phyloP scores from a whole-genome alignment of 2,113 vertebrate species.

The Rousettus leschenaultii region DNA sequence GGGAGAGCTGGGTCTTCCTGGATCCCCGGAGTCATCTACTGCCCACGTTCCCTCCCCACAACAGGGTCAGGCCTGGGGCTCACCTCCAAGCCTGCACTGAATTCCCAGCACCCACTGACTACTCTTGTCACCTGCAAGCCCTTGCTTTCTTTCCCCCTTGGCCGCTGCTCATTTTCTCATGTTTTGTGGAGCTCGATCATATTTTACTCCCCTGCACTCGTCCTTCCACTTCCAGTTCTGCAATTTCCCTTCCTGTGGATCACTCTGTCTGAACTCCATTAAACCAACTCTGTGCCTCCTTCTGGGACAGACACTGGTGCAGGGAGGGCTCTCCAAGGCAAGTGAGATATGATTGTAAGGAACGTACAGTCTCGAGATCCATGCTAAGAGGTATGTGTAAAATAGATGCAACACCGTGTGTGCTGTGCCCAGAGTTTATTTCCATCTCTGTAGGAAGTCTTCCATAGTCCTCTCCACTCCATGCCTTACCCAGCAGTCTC shows the following conservation, averaged over 20 bases:
- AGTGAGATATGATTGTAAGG: background rate
- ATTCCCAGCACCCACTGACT: background rate
- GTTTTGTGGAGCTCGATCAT: background rate
- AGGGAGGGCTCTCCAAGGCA: background rate
- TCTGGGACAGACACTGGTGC: too few relatives aligned
- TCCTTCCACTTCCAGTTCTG: background rate
- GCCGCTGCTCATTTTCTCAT: background rate
- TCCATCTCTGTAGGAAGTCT: background rate
- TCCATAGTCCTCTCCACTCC: background rate
- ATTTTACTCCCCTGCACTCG: too few relatives aligned
- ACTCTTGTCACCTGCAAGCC: background rate
- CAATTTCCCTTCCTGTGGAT: fast-evolving
- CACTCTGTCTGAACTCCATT: background rate
- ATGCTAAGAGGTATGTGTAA: background rate
- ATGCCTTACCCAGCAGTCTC: background rate
- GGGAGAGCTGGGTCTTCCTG: background rate
- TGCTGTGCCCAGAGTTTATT: background rate
- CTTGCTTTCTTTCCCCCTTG: background rate
- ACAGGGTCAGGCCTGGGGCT: background rate
- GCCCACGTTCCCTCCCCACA: fast-evolving
- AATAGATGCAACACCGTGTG: background rate
- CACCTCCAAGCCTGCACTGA: background rate
- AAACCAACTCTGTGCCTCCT: background rate
- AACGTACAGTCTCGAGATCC: background rate
- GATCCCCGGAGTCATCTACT: background rate